Conservation (phyloP, 2,113 vertebrate genomes). For the Cariama cristata region DNA sequence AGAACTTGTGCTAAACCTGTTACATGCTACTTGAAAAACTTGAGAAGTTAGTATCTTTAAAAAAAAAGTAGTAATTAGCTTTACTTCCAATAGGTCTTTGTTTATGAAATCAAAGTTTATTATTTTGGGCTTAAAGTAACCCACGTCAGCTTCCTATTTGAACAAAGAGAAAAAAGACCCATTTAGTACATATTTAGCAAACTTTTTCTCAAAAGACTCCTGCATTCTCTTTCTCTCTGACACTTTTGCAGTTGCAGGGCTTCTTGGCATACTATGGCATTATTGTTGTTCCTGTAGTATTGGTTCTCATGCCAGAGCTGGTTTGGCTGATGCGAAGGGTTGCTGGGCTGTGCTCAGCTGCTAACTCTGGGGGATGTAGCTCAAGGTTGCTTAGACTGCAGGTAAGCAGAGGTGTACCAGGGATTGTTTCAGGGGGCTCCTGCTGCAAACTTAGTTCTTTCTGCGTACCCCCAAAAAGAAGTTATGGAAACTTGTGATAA, state of each 20-base stretch:
- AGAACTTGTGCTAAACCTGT: neutral
- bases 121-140: neutral
- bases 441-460: neutral
- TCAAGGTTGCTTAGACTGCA: neutral
- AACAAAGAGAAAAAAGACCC: neutral
- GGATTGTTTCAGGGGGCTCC: neutral
- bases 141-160: neutral
- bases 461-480: neutral
- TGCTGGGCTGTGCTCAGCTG: neutral
- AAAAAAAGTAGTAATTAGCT: neutral
- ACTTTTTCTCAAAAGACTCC: neutral
- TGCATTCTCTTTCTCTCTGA: neutral
- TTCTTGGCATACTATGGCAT: neutral
- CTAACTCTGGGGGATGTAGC: neutral
- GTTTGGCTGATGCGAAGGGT: neutral
- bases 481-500: neutral
- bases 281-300: neutral
- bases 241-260: neutral
- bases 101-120: neutral
- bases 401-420: neutral
- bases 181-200: neutral
- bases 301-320: neutral
- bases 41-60: neutral
- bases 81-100: neutral
- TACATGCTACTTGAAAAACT: neutral